Evolutionary conservation across 1,140 invertebrate genomes (phyloP), one percentile per base, ranked within the genome.

Genomic region (Drosophila erecta): DNA sequence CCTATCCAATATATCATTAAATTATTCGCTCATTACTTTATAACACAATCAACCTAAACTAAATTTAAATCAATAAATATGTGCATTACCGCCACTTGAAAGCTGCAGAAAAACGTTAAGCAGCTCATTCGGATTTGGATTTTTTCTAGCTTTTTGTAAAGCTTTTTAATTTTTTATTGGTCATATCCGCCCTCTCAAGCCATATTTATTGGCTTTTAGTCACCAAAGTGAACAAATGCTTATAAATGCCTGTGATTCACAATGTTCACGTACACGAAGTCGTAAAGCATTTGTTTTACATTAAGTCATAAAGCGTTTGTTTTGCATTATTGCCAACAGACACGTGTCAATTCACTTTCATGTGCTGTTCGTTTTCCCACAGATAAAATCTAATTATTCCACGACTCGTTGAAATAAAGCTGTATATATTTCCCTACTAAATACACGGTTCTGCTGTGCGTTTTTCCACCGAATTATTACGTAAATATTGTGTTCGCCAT

Each of bases 301-400:
- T 79, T 38, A 35, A 78, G 54, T 76, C 74, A 77, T 40, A 33
- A 22, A 27, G 10, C 30, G 33, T 64, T 37, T 58, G 50, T 83
- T 59, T 67, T 70, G 57, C 49, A 76, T 85, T 70, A 70, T 70
- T 50, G 24, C 33, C 50, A 37, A 41, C 49, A 44, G 15, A 79
- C 81, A 85, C 80, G 80, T 84, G 71, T 85, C 81, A 51, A 74
- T 64, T 61, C 47, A 71, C 51, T 72, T 70, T 46, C 43, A 73
- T 71, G 65, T 62, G 49, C 60, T 58, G 80, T 67, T 72, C 44
- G 38, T 46, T 57, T 73, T 80, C 72, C 56, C 66, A 72, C 81
- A 79, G 40, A 64, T 43, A 58, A 43, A 73, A 67, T 55, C 20
- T 62, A 66, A 71, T 73, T 61, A 73, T 72, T 73, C 57, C 67